A percentile compares a stretch with the other conserved stretches of the same genome.
Conservation (phyloP, 2,888 invertebrate species). For the Plusia festucae region DNA sequence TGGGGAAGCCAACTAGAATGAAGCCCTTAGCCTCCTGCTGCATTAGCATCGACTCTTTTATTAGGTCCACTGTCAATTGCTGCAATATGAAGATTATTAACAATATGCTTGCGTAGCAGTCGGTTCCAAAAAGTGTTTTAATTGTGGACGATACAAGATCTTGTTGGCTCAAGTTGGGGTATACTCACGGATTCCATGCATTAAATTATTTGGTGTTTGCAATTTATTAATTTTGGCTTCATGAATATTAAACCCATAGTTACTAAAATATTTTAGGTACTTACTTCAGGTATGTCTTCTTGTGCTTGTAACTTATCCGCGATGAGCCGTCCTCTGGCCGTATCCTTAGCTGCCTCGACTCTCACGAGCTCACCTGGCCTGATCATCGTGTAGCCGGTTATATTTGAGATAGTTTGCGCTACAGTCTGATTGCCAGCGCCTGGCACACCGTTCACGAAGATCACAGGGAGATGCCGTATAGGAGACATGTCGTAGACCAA, state of each 20-base stretch:
- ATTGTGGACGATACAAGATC: too few species aligned
- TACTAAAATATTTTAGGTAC: slow-evolving; percentile 1
- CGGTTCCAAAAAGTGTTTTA: too few species aligned
- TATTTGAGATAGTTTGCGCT: slow-evolving; percentile 82
- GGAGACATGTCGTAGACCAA: slow-evolving; percentile 83
- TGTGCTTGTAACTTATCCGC: slow-evolving; percentile 82
- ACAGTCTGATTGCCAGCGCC: slow-evolving; percentile 87
- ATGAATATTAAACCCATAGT: too few species aligned
- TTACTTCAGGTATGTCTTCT: slow-evolving; percentile 83
- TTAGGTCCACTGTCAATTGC: slow-evolving; percentile 88
- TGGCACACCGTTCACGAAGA: slow-evolving; percentile 87
- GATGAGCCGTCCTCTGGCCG: slow-evolving; percentile 84
- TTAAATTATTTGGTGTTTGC: too few species aligned
- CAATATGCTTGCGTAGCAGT: too few species aligned
- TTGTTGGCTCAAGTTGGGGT: too few species aligned
- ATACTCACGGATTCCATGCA: too few species aligned
- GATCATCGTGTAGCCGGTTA: slow-evolving; percentile 85
- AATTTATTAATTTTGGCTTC: too few species aligned
- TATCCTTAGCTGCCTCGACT: slow-evolving; percentile 82
- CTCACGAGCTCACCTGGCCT: slow-evolving; percentile 85
- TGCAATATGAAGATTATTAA: slow-evolving; percentile 57
- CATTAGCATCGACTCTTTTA: slow-evolving; percentile 88
- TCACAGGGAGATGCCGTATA: slow-evolving; percentile 82
- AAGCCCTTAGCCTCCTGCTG: slow-evolving; percentile 85
- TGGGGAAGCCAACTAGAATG: slow-evolving; percentile 89